Conservation (phyloP, 2,888 invertebrate species). For the Augiades crinisus region DNA sequence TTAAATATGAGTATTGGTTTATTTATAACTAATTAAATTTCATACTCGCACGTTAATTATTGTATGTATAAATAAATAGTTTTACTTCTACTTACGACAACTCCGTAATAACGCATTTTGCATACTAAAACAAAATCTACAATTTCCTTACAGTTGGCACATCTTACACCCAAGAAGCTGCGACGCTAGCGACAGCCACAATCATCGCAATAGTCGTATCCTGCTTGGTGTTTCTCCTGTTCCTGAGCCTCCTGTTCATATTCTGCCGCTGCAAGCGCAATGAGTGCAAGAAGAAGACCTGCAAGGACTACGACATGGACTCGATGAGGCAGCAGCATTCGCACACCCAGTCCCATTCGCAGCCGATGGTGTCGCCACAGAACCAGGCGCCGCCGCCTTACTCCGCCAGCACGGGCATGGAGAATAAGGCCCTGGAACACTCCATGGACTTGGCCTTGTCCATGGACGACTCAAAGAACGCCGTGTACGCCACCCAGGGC, state of each 20-base stretch:
- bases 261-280: constrained; percentile 93
- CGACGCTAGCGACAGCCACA: constrained; percentile 88
- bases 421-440: constrained; percentile 95
- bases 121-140: background rate
- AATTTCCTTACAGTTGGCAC: constrained; percentile 85
- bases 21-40: no score
- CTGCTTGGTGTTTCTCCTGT: constrained; percentile 88
- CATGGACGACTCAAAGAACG: constrained; percentile 92
- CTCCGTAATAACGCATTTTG: no score
- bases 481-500: constrained; percentile 91
- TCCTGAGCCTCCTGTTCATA: constrained; percentile 87
- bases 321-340: constrained; percentile 91
- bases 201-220: constrained; percentile 89
- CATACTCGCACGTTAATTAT: no score
- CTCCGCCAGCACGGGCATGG: constrained; percentile 91
- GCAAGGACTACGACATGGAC: constrained; percentile 96
- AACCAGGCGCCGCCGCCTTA: constrained; percentile 94
- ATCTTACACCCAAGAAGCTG: constrained; percentile 90
- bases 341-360: no score
- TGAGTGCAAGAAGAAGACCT: constrained; percentile 90
- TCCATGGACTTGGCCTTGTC: constrained; percentile 92
- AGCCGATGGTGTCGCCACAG: constrained; percentile 92
- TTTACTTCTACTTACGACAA: no score
- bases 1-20: no score
- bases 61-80: no score